Conservation (phyloP, 1,140 invertebrate species). For the Meloidogyne hapla region DNA sequence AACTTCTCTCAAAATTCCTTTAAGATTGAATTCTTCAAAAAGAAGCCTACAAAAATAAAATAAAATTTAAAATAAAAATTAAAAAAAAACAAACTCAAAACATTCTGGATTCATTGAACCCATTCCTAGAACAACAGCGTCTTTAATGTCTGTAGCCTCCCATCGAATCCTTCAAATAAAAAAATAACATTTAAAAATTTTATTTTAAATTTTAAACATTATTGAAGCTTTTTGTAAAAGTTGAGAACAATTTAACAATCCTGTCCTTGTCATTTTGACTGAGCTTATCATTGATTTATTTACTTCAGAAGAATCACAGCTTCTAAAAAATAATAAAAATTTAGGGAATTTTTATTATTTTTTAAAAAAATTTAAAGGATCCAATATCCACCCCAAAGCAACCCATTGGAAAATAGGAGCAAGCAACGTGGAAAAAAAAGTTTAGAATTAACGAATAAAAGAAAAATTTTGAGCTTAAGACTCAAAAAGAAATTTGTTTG, state of each 20-base stretch:
- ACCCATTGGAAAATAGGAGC: no score
- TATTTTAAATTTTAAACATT: neutral
- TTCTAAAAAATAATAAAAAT: no score
- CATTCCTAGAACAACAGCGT: slow-evolving; percentile 85
- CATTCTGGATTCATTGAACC: slow-evolving; percentile 88
- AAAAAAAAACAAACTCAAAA: slow-evolving; percentile 73
- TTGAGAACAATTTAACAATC: slow-evolving; percentile 42
- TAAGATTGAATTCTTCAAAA: slow-evolving; percentile 86
- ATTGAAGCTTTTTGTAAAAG: slow-evolving; percentile 38
- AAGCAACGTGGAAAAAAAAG: no score
- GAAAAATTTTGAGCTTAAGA: no score
- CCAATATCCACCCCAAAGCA: no score
- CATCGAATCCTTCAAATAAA: slow-evolving; percentile 68
- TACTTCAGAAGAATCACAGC: slow-evolving; percentile 15
- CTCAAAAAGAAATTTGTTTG: no score
- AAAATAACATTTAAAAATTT: neutral
- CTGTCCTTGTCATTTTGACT: slow-evolving; percentile 30
- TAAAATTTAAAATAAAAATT: neutral
- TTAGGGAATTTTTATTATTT: no score
- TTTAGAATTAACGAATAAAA: no score
- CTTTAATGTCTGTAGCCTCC: slow-evolving; percentile 84
- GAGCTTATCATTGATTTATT: slow-evolving; percentile 35
- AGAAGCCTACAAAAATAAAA: slow-evolving; percentile 74
- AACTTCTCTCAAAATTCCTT: slow-evolving; percentile 79
- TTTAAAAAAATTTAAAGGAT: no score